Base-by-base conservation (phyloP, 2,113 vertebrate genomes). In the Pseudopipra pipra region DNA sequence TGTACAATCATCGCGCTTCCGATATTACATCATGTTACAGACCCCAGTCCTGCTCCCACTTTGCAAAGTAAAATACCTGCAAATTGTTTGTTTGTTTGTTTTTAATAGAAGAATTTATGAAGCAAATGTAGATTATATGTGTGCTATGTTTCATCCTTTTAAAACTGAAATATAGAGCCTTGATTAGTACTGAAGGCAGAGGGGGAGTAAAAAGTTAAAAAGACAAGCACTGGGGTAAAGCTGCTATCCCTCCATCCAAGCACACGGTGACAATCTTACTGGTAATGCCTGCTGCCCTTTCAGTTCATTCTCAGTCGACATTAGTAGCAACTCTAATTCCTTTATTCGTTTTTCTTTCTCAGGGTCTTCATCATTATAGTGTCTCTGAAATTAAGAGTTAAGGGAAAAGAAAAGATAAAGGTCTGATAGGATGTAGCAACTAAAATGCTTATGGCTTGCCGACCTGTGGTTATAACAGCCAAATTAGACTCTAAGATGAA, bases 281-380 rank as follows among this genome's bases (percentile, higher is more conserved):
- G 99, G 98, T 98, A 98, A 98, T 95, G 98, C 97, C 89, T 99
- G 98, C 96, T 99, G 99, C 95, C 99, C 99, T 98, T 99, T 98
- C 85, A 99, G 98, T 97, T 99, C 99, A 94, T 99, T 99, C 97
- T 99, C 99, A 95, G 99, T 99, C 63, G 99, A 99, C 99, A 99
- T 99, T 90, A 99, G 99, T 96, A 99, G 98, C 98, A 99, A 98
- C 97, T 99, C 99, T 95, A 99, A 99, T 98, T 99, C 99, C 97
- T 99, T 99, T 98, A 99, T 99, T 97, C 99, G 98, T 97, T 99
- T 99, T 98, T 99, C 99, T 98, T 99, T 99, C 97, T 99, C 99
- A 46, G 99, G 99, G 97, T 99, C 99, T 97, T 99, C 99, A 97
- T 99, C 99, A 91, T 98, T 98, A 99, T 99, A 99, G 98, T 99